phyloP scores from a whole-genome alignment of 35 echinoderm and acorn worm species.

The Acanthaster planci region DNA sequence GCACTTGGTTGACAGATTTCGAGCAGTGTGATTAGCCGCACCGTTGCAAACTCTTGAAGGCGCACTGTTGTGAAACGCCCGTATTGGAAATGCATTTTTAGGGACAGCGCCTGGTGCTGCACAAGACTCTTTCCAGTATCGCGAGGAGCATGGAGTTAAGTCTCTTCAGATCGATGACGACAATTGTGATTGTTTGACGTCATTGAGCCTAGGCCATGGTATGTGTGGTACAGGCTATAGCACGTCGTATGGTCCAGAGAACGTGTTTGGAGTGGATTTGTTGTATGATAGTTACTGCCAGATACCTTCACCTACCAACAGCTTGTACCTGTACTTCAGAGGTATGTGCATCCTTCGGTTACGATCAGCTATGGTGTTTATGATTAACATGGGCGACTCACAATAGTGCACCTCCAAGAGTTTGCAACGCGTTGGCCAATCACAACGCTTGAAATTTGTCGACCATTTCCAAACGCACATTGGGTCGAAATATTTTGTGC shows the following conservation, averaged over 20 bases:
- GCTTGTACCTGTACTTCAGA: not conserved
- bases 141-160: not conserved
- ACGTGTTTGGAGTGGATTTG: not conserved
- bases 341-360: too few species aligned
- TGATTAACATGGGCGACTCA: too few species aligned
- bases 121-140: not conserved
- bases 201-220: constrained; percentile 10
- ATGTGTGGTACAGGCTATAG: not conserved
- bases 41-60: too few species aligned
- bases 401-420: too few species aligned
- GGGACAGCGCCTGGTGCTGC: not conserved
- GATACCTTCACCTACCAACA: not conserved
- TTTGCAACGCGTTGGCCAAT: too few species aligned
- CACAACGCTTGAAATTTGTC: too few species aligned
- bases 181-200: not conserved
- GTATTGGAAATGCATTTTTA: not conserved
- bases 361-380: too few species aligned
- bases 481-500: too few species aligned
- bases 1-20: too few species aligned
- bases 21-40: too few species aligned
- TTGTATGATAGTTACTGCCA: not conserved
- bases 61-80: too few species aligned
- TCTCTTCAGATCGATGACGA: constrained; percentile 11
- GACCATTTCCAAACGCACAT: too few species aligned
- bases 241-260: not conserved